These are phyloP conservation scores for Pollenia labialis DNA, from an alignment of 2,888 invertebrate genomes.

Conservation along the genomic window DNA sequence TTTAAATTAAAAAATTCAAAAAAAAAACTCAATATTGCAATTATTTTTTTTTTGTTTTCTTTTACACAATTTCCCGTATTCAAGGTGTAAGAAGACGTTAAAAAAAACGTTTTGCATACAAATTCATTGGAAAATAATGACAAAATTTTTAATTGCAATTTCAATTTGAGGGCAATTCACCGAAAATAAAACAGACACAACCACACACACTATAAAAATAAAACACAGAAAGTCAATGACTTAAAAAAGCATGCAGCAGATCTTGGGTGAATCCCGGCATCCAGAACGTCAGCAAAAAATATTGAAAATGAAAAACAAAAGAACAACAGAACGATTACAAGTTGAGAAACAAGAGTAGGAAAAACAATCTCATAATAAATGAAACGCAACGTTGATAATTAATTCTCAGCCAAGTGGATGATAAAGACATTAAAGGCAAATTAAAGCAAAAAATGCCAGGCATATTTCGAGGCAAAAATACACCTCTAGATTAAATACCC, in stretches of 20 bases:
- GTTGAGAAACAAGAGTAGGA: neutral
- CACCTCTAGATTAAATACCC: conserved; percentile 15
- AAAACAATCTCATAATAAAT: conserved; percentile 68
- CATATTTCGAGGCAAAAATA: conserved; percentile 34
- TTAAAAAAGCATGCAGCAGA: conserved; percentile 28
- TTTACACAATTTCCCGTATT: neutral
- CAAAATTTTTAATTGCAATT: conserved; percentile 60
- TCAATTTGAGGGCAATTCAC: conserved; percentile 49
- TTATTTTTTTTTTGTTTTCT: neutral
- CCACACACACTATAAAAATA: neutral
- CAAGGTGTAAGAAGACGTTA: conserved; percentile 31
- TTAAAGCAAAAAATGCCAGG: conserved; percentile 60
- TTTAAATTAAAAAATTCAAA: neutral
- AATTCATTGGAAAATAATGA: conserved; percentile 50
- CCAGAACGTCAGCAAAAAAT: neutral
- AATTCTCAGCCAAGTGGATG: conserved; percentile 73
- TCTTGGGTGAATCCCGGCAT: conserved; percentile 13
- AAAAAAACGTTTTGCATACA: conserved; percentile 36
- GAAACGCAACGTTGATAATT: conserved; percentile 73
- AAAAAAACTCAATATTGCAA: conserved; percentile 4
- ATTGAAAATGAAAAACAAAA: neutral
- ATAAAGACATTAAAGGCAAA: conserved; percentile 73
- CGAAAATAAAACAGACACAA: conserved; percentile 12
- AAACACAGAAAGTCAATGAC: conserved; percentile 32
- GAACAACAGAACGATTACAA: conserved; percentile 25